Percentiles rank a stretch among this genome's conserved stretches.
phyloP scores from a whole-genome alignment of 2,888 invertebrate species.

The Acleris emargana region DNA sequence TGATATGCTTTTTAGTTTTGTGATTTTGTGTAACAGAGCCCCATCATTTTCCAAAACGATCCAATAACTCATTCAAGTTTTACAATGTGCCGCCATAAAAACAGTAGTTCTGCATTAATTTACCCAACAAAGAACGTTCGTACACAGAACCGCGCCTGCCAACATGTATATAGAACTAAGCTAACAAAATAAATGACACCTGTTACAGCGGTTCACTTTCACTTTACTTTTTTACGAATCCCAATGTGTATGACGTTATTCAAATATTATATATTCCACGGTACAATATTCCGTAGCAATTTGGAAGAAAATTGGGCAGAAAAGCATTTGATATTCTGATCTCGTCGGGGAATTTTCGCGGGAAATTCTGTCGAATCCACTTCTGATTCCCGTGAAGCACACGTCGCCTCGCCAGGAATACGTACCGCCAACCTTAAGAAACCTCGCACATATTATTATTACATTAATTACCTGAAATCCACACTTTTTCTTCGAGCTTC shows the following conservation, averaged over 20 bases:
- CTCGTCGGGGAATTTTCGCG: slow-evolving; percentile 73
- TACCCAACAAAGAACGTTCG: slow-evolving; percentile 4
- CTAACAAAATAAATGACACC: slow-evolving; percentile 64
- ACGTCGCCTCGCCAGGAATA: slow-evolving; percentile 48
- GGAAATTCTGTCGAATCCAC: slow-evolving; percentile 54
- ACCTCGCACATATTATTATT: slow-evolving; percentile 40
- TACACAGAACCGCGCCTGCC: slow-evolving; percentile 13
- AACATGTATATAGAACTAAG: slow-evolving; percentile 35
- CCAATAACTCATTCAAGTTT: too few species aligned
- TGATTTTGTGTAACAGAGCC: too few species aligned
- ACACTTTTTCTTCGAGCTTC: slow-evolving; percentile 4
- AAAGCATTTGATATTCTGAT: slow-evolving; percentile 77
- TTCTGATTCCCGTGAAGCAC: slow-evolving; percentile 60
- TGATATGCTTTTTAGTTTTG: too few species aligned
- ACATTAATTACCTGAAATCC: slow-evolving; percentile 37
- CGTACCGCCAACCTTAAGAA: slow-evolving; percentile 44
- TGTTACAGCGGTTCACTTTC: slow-evolving; percentile 68
- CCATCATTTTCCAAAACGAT: too few species aligned
- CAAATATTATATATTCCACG: slow-evolving; percentile 71
- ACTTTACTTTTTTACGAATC: slow-evolving; percentile 64
- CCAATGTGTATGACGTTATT: slow-evolving; percentile 61
- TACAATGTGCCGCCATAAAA: not conserved
- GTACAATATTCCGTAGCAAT: slow-evolving; percentile 74
- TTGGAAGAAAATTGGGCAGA: slow-evolving; percentile 75
- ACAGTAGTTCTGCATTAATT: slow-evolving; percentile 11